Evolutionary conservation across 2,888 invertebrate species (phyloP).

Genomic region (Hemistola chrysoprasaria): DNA sequence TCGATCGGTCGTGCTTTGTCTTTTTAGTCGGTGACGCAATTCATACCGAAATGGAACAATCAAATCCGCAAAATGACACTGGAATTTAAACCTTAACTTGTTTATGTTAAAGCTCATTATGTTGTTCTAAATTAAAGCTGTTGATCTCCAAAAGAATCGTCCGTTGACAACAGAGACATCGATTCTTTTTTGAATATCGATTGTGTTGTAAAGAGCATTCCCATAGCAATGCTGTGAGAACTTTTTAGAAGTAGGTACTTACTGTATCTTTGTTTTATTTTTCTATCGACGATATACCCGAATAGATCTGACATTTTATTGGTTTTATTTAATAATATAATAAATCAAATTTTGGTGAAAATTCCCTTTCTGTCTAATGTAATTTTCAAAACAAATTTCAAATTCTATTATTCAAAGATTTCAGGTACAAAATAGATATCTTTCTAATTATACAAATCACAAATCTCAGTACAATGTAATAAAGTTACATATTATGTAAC

Average conservation of each 20-base stretch:
- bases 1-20: conserved; percentile 75
- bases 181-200: conserved; percentile 79
- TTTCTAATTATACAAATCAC: no score
- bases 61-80: conserved; percentile 41
- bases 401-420: no score
- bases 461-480: no score
- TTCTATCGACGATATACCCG: no score
- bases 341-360: no score
- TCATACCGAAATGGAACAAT: conserved; percentile 71
- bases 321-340: no score
- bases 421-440: no score
- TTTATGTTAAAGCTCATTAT: conserved; percentile 36
- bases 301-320: conserved; percentile 16
- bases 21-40: conserved; percentile 80
- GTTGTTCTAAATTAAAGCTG: conserved; percentile 26
- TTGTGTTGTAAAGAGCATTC: conserved; percentile 80
- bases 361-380: no score
- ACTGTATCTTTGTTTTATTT: conserved; percentile 19
- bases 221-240: conserved; percentile 76
- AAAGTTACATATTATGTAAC: no score
- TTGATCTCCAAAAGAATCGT: conserved; percentile 74
- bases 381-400: no score
- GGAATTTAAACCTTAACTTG: conserved; percentile 35
- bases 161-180: conserved; percentile 81
- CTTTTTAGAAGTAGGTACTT: conserved; percentile 55